A percentile compares a stretch with the other conserved stretches of the same genome.
These are phyloP conservation scores for Bombylius major DNA, from an alignment of 2,888 invertebrate species.

Conservation along the genomic window DNA sequence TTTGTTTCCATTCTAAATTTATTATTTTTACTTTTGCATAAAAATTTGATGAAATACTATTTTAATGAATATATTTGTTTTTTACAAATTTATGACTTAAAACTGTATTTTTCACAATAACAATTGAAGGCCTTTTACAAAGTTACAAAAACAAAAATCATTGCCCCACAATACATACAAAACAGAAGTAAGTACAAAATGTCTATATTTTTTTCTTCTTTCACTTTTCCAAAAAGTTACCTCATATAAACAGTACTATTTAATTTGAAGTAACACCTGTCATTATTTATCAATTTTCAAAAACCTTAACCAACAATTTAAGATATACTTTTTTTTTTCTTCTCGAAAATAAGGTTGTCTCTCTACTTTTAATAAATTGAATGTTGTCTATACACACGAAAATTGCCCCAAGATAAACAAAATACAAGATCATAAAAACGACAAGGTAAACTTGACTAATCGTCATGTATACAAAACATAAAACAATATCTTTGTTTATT, in stretches of 20 bases:
- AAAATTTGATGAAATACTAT: too few relatives aligned
- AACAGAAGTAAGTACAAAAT: background rate
- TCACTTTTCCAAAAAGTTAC: background rate
- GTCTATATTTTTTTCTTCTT: background rate
- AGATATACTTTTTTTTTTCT: background rate
- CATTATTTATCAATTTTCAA: conserved; percentile 9
- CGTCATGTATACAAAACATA: background rate
- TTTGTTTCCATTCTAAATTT: too few relatives aligned
- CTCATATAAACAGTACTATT: background rate
- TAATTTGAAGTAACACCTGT: conserved; percentile 5
- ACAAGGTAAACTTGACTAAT: background rate
- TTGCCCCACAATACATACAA: too few relatives aligned
- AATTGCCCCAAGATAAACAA: background rate
- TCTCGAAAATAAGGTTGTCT: background rate
- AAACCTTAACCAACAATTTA: conserved; percentile 7
- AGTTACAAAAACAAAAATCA: too few relatives aligned
- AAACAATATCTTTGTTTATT: too few relatives aligned
- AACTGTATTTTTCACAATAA: too few relatives aligned
- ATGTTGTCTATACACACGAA: background rate
- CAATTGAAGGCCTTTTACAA: too few relatives aligned
- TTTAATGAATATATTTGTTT: too few relatives aligned
- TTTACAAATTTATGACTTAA: too few relatives aligned
- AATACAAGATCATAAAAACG: too few relatives aligned
- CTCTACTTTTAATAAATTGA: background rate
- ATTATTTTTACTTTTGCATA: too few relatives aligned